Conservation (phyloP, 2,888 invertebrate genomes). For the Pharmacophagus antenor region DNA sequence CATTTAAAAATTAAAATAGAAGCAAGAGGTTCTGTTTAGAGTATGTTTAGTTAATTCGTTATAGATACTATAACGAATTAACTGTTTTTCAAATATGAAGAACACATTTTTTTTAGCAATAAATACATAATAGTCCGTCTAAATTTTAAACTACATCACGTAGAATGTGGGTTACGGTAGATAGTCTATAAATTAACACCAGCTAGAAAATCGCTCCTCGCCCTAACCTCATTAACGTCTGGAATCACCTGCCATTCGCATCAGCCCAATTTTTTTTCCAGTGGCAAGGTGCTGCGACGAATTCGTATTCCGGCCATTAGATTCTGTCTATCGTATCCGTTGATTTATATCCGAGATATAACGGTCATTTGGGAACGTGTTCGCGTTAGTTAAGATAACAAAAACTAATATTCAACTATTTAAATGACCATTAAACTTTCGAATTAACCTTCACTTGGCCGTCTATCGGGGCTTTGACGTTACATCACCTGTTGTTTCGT, state of each 20-base stretch:
- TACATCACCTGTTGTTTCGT: conserved; percentile 12
- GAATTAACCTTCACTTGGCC: conserved; percentile 6
- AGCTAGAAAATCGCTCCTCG: conserved; percentile 12
- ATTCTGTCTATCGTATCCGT: conserved; percentile 13
- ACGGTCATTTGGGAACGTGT: conserved; percentile 10
- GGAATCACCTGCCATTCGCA: conserved; percentile 42
- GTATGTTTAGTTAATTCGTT: too few relatives aligned
- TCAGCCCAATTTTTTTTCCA: conserved; percentile 38
- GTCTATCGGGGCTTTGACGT: background rate
- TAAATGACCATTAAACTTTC: conserved; percentile 15
- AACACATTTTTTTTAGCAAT: too few relatives aligned
- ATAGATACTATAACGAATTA: too few relatives aligned
- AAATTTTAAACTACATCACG: background rate
- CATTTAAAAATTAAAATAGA: too few relatives aligned
- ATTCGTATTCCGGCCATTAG: conserved; percentile 20
- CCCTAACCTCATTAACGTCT: conserved; percentile 22
- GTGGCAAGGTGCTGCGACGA: conserved; percentile 38
- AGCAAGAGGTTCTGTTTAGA: too few relatives aligned
- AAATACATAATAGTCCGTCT: too few relatives aligned
- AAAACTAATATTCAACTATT: conserved; percentile 14
- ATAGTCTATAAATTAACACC: background rate
- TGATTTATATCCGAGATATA: conserved; percentile 27
- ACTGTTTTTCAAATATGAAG: too few relatives aligned
- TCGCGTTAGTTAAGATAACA: conserved; percentile 14
- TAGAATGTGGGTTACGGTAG: background rate